A percentile compares a stretch with the other conserved stretches of the same genome.
phyloP scores from a whole-genome alignment of 1,140 invertebrate species.

The Littorina saxatilis region DNA sequence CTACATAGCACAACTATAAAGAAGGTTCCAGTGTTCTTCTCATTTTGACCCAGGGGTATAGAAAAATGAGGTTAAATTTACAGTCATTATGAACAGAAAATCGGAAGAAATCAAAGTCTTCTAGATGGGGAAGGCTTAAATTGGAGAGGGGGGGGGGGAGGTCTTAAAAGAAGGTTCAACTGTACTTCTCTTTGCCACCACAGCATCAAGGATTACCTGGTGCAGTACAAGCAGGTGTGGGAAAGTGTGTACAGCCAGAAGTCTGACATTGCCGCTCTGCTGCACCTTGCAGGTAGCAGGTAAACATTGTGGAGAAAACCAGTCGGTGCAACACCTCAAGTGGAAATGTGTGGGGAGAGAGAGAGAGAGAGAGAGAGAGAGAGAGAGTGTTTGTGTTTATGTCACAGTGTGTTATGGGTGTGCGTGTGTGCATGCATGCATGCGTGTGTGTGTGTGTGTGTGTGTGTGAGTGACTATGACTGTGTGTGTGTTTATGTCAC shows the following conservation, averaged over 20 bases:
- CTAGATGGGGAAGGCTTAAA: no score
- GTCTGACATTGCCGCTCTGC: conserved; percentile 39
- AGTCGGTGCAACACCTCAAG: neutral
- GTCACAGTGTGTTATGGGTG: neutral
- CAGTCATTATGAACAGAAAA: no score
- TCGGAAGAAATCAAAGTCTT: no score
- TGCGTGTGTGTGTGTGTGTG: neutral
- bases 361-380: neutral
- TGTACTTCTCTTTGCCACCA: conserved; percentile 2
- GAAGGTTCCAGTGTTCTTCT: no score
- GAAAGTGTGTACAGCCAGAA: conserved; percentile 48
- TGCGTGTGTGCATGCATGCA: neutral
- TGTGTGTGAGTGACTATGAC: neutral
- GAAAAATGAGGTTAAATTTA: no score
- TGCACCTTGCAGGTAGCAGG: conserved; percentile 53
- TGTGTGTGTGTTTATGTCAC: neutral
- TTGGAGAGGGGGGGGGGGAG: no score
- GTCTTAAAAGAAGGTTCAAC: no score
- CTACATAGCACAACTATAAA: no score
- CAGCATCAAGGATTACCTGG: conserved; percentile 40
- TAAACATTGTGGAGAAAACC: conserved; percentile 15
- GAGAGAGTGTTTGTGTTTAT: no score
- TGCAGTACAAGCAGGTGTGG: conserved; percentile 51
- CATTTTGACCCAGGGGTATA: no score
- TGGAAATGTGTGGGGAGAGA: no score